Conservation (phyloP, 1,140 invertebrate species). For the Tachypleus tridentatus region DNA sequence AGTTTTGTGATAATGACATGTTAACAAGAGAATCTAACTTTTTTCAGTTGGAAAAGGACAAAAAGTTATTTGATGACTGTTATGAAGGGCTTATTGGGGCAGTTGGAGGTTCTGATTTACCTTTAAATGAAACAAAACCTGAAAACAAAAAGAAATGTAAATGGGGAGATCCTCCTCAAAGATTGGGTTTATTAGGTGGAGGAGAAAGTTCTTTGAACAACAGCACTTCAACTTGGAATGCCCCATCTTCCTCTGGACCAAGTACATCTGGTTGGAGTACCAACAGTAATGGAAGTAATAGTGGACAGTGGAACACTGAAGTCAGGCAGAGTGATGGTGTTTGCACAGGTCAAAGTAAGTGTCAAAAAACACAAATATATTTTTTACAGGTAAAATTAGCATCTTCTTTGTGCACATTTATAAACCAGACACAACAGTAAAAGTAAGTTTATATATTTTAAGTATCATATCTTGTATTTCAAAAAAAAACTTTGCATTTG, state of each 20-base stretch:
- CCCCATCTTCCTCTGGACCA: conserved; percentile 37
- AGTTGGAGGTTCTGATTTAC: conserved; percentile 3
- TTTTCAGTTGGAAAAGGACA: too few species aligned
- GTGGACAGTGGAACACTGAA: background rate
- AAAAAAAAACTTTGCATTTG: too few species aligned
- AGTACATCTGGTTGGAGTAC: background rate
- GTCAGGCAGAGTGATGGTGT: background rate
- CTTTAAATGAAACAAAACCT: background rate
- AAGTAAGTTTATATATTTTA: too few species aligned
- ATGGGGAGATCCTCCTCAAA: conserved; percentile 34
- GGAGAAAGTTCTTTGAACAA: conserved; percentile 64
- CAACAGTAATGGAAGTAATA: background rate
- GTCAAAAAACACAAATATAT: too few species aligned
- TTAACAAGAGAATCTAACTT: too few species aligned
- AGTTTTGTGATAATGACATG: too few species aligned
- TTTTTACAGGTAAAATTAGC: too few species aligned
- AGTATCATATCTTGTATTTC: too few species aligned
- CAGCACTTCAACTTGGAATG: conserved; percentile 35
- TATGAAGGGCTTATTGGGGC: conserved; percentile 9
- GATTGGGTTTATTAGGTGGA: conserved; percentile 53
- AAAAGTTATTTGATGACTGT: background rate
- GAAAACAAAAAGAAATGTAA: background rate
- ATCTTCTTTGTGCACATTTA: too few species aligned
- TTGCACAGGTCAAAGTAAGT: background rate
- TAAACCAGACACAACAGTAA: too few species aligned